Base-by-base conservation (phyloP, 2,113 vertebrate species). In the Thamnaconus septentrionalis region DNA sequence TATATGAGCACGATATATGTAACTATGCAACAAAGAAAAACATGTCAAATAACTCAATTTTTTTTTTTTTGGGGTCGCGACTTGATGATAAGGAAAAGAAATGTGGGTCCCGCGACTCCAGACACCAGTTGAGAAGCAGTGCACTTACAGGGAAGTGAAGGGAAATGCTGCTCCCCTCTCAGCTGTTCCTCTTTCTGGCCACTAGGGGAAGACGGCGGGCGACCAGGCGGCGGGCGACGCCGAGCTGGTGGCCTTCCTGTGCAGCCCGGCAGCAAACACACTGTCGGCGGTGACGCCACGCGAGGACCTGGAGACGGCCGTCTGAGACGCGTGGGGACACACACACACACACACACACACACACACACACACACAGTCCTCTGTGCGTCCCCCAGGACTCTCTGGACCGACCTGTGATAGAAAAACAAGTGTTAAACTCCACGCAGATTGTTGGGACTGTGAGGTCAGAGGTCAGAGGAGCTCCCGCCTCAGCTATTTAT, bases 281-380 rank as follows among this genome's bases (percentile, higher is more conserved):
- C 0, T 88, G 59, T 89, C 76, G n/a, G n/a, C 48, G 9, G 48
- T 50, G 48, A 50, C 48, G 18, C 76, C 91, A 53, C 93, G 93
- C 0, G 96, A 99, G 65, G 97, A 99, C 83, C 85, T 99, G 82
- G 97, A 99, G 91, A 99, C 97, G 0, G 96, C 97, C n/a, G 97
- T 98, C 72, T 98, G 96, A 98, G 48, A 40, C 73, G 54, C 53
- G 1, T 44, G 3, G 61, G 56, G 59, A 47, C 59, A 40, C 64
- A 7, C 56, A 50, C 61, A 4, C 61, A 66, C 73, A 53, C 75
- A 52, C 71, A 64, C 66, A 43, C 62, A n/a, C 59, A 51, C 65
- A 61, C 73, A 64, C 52, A 47, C 64, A 62, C 72, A 66, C 51
- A 48, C 69, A 54, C 45, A 11, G 47, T 48, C 18, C 18, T 47